Percentiles rank a stretch among this genome's conserved stretches.
phyloP scores from a whole-genome alignment of 2,797 vertebrate genomes.

The Neosilurus hyrtlii region DNA sequence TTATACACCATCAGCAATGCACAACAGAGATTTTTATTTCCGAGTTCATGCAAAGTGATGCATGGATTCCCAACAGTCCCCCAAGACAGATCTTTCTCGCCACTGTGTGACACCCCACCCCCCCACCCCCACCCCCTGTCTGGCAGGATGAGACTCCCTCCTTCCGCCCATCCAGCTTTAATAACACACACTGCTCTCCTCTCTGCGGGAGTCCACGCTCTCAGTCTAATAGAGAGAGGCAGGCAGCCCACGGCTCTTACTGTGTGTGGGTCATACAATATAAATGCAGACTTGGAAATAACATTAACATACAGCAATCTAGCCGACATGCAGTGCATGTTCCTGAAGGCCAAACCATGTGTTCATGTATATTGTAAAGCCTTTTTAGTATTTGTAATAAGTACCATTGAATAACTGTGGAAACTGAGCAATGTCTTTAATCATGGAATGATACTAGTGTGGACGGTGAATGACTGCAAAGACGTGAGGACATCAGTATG shows the following conservation, averaged over 20 bases:
- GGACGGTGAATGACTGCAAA: background rate
- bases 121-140: background rate
- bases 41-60: background rate
- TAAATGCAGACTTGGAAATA: background rate
- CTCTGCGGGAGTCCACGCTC: conserved; percentile 51
- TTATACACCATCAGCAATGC: background rate
- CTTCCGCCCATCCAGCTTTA: conserved; percentile 46
- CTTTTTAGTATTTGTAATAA: background rate
- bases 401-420: background rate
- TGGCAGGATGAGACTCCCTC: conserved; percentile 17
- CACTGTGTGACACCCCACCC: conserved; percentile 15
- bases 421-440: background rate
- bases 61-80: conserved; percentile 29
- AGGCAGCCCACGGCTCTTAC: conserved; percentile 28
- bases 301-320: background rate
- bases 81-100: background rate
- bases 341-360: background rate
- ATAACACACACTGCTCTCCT: conserved; percentile 49
- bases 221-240: conserved; percentile 51
- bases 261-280: conserved; percentile 22
- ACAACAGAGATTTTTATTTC: background rate
- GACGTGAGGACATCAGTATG: background rate
- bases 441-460: background rate
- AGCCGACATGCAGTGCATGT: background rate
- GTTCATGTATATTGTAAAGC: background rate